A percentile compares a stretch with the other conserved stretches of the same genome.
These are phyloP conservation scores for Apaloderma vittatum DNA, from an alignment of 2,113 vertebrate genomes.

Conservation along the genomic window DNA sequence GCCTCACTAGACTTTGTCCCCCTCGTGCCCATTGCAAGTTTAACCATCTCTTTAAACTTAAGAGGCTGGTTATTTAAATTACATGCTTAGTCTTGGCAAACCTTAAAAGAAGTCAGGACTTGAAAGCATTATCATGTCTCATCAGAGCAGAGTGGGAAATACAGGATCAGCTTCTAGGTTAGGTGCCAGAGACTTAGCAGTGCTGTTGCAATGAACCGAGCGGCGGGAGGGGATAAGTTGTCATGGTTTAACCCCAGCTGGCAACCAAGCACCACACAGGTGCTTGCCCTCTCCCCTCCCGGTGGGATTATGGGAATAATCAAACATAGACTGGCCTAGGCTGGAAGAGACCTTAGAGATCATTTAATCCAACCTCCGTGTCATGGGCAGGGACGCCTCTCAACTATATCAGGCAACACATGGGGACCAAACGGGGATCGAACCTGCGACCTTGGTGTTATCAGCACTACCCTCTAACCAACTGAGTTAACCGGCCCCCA, in stretches of 20 bases:
- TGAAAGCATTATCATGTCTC: not conserved
- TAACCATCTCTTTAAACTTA: not conserved
- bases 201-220: not conserved
- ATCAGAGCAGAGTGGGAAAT: not conserved
- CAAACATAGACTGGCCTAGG: too few relatives aligned
- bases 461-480: too few relatives aligned
- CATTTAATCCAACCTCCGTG: too few relatives aligned
- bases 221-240: not conserved
- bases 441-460: too few relatives aligned
- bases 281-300: not conserved
- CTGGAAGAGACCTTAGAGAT: too few relatives aligned
- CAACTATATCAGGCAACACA: too few relatives aligned
- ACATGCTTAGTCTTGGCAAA: not conserved
- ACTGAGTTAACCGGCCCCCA: too few relatives aligned
- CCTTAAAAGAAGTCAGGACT: constrained; percentile 18
- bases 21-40: not conserved
- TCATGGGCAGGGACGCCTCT: too few relatives aligned
- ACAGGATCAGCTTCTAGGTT: not conserved
- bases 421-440: too few relatives aligned
- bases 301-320: accelerated
- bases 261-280: not conserved
- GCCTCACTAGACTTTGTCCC: not conserved
- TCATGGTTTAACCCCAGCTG: not conserved
- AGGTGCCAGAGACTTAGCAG: not conserved
- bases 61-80: constrained; percentile 21